A percentile compares a stretch with the other conserved stretches of the same genome.
phyloP scores from a whole-genome alignment of 2,888 invertebrate species.

The Keiferia lycopersicella region DNA sequence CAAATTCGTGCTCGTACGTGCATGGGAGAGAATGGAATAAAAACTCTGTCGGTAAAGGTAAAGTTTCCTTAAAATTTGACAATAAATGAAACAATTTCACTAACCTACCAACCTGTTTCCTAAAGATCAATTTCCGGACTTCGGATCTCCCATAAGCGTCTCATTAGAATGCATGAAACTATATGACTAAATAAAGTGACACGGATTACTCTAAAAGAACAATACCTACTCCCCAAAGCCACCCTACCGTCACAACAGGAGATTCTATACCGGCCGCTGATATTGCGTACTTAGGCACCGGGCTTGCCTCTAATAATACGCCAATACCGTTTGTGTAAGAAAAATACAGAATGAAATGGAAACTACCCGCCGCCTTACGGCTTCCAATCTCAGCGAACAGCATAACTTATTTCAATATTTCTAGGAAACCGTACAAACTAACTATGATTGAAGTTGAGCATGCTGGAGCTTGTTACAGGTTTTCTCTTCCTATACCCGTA shows the following conservation, averaged over 20 bases:
- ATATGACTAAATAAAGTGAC: too few relatives aligned
- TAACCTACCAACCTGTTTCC: too few relatives aligned
- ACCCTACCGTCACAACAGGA: neutral
- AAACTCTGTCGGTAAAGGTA: too few relatives aligned
- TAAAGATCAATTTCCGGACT: too few relatives aligned
- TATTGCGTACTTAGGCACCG: constrained; percentile 76
- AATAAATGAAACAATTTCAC: too few relatives aligned
- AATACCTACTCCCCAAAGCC: neutral
- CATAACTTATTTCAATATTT: constrained; percentile 53
- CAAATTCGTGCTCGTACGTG: neutral
- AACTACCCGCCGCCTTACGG: constrained; percentile 65
- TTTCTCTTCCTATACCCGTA: neutral
- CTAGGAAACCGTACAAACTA: constrained; percentile 27
- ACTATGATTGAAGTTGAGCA: constrained; percentile 14
- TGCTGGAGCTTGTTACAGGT: constrained; percentile 1
- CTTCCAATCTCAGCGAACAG: constrained; percentile 66
- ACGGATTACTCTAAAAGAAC: neutral
- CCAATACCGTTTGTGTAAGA: constrained; percentile 73
- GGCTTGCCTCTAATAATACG: constrained; percentile 76
- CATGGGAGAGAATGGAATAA: neutral
- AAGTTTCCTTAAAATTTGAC: too few relatives aligned
- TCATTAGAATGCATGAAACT: too few relatives aligned
- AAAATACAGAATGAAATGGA: constrained; percentile 75
- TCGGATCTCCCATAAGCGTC: too few relatives aligned
- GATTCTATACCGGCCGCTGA: constrained; percentile 51